Base-by-base conservation (phyloP, 1,140 invertebrate species). In the Leptopilina boulardi region DNA sequence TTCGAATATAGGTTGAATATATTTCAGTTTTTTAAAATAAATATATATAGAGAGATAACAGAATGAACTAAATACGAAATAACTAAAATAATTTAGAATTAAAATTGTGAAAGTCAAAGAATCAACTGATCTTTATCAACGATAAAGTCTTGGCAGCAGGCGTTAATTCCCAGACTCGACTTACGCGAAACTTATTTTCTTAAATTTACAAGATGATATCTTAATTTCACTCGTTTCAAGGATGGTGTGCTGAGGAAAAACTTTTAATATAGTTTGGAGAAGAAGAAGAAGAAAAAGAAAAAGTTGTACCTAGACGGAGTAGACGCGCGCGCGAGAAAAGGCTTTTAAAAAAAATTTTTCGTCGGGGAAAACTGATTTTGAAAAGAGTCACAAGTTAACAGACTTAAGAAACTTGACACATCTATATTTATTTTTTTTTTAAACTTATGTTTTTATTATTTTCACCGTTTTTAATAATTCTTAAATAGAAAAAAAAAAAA, bases 171-270 rank as follows among this genome's bases (percentile, higher is more conserved):
- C 56, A 59, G 13, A 59, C 56, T 30, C 59, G 59, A 30, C 59
- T 66, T 66, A 66, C 56, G 56, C 2, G 21, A 13, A 66, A 66
- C 56, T 66, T 66, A 66, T 66, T 66, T 66, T 66, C 59, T 30
- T 66, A 66, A 66, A 66, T 66, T 66, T 66, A 66, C 59, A 66
- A 66, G 59, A 66, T 30, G 59, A 66, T 66, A 66, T 66, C 59
- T 66, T 66, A 66, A 66, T 66, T 66, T 66, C 59, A n/a, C 59
- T 66, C 59, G 59, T 66, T 66, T 66, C 59, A n/a, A 66, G 59
- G 59, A 66, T 66, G 59, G 59, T 66, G 59, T 66, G 59, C 59
- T 30, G 59, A 66, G 59, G 11, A 13, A 66, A 38, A 66, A 66
- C 26, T 66, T 66, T 66, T 66, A 66, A 66, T 66, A 66, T 30